Evolutionary conservation across 2,113 vertebrate genomes (phyloP).

Genomic region (Pitta sordida): DNA sequence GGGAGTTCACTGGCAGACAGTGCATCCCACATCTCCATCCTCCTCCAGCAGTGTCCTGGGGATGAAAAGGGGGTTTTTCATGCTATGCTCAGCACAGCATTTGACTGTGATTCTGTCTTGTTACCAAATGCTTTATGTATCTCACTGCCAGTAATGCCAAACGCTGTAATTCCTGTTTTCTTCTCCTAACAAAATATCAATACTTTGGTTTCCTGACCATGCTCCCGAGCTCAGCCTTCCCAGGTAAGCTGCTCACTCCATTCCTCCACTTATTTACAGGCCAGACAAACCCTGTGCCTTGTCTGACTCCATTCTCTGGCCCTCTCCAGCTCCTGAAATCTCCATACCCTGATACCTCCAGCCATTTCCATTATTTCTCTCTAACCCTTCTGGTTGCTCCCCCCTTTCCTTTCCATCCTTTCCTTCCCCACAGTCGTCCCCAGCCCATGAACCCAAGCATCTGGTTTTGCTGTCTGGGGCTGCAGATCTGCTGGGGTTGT

Average conservation of each 20-base stretch:
- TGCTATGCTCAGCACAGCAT: not conserved
- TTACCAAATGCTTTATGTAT: not conserved
- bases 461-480: not conserved
- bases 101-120: not conserved
- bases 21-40: not conserved
- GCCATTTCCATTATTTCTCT: not conserved
- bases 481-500: not conserved
- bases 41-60: not conserved
- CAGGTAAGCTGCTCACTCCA: not conserved
- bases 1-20: not conserved
- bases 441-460: not conserved
- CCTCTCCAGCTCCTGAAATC: not conserved
- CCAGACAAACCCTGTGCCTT: not conserved
- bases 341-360: not conserved
- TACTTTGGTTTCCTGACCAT: not conserved
- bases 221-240: not conserved
- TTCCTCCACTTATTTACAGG: not conserved
- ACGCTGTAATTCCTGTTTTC: not conserved
- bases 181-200: not conserved
- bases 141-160: not conserved
- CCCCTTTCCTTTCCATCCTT: not conserved
- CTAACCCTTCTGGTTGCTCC: not conserved
- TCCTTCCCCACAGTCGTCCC: not conserved
- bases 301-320: not conserved
- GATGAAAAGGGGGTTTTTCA: not conserved